phyloP scores from a whole-genome alignment of 2,113 vertebrate genomes.

The Beaufortia kweichowensis region DNA sequence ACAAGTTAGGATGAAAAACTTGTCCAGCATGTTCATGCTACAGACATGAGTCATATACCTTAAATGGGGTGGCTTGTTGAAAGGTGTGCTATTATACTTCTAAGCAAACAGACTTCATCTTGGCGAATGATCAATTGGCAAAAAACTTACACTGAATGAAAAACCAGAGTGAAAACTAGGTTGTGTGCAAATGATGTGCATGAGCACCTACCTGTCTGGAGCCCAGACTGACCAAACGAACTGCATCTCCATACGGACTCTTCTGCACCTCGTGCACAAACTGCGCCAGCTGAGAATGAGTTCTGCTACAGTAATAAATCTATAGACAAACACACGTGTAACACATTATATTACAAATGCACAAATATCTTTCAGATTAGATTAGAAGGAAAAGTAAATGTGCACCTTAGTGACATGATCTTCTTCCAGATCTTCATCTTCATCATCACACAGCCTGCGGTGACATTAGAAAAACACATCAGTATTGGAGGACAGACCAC shows the following conservation, averaged over 20 bases:
- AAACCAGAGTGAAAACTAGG: too few species aligned
- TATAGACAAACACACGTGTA: slow-evolving; percentile 53
- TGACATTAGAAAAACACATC: neutral
- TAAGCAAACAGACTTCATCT: too few species aligned
- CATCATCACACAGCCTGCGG: slow-evolving; percentile 67
- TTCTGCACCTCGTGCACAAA: slow-evolving; percentile 93
- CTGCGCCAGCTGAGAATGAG: slow-evolving; percentile 94
- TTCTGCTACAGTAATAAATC: slow-evolving; percentile 98
- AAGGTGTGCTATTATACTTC: too few species aligned
- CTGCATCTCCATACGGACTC: slow-evolving; percentile 86
- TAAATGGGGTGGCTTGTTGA: too few species aligned
- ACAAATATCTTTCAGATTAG: slow-evolving; percentile 1
- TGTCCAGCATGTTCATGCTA: too few species aligned
- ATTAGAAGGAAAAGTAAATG: neutral
- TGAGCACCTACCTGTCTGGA: slow-evolving; percentile 84
- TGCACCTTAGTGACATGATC: slow-evolving; percentile 91
- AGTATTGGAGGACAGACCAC: neutral
- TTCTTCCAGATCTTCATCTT: slow-evolving; percentile 86
- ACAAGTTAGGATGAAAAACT: too few species aligned
- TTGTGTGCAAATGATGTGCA: neutral
- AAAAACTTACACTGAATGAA: too few species aligned
- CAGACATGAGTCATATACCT: too few species aligned
- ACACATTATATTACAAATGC: neutral
- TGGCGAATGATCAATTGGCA: too few species aligned
- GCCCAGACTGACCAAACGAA: slow-evolving; percentile 83